Evolutionary conservation across 1,140 invertebrate species (phyloP), one percentile per base, ranked within the genome.

Genomic region (Drosophila obscura): DNA sequence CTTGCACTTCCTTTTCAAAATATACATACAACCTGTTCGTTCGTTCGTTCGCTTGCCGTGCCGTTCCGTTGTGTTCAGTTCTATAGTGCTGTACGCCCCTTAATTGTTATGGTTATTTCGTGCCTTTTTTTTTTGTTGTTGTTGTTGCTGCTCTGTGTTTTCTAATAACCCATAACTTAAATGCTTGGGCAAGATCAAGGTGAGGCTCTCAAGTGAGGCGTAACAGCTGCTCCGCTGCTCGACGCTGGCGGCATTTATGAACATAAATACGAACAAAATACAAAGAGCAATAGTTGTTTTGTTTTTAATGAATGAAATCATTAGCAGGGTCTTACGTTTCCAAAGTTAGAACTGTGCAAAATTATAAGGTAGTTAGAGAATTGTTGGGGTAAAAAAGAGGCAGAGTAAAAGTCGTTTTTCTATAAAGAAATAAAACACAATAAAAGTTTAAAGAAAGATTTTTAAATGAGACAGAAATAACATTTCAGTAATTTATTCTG

Each of bases 101-200:
- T 76, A 76, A 76, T 76, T 76, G 73, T 56, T 67, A 22, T 28
- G 43, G n/a, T 6, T n/a, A 22, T 4, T 44, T n/a, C 11, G 15
- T 31, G 28, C 41, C 22, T 31, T 45, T 76, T 55, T 76, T 55
- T 73, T 58, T 43, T 52, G 9, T 57, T 49, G 49, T 66, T 66
- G 43, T 73, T 44, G 24, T 35, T 60, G 48, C 19, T 28, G 26
- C 26, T 9, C 35, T 39, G 4, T 39, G 35, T 69, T 69, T 55
- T 53, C 50, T 44, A 46, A 62, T 71, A 74, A 74, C 62, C 43
- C 15, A 61, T 48, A 63, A 51, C 41, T 28, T 68, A 35, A 59
- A 31, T 7, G 53, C 64, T 39, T 60, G 55, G 61, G 64, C 71
- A 83, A 83, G 80, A 83, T 83, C 80, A 83, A 83, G 80, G 80